These are phyloP conservation scores for Microcebus jonahi DNA, from an alignment of 2,113 vertebrate genomes.

Conservation along the genomic window DNA sequence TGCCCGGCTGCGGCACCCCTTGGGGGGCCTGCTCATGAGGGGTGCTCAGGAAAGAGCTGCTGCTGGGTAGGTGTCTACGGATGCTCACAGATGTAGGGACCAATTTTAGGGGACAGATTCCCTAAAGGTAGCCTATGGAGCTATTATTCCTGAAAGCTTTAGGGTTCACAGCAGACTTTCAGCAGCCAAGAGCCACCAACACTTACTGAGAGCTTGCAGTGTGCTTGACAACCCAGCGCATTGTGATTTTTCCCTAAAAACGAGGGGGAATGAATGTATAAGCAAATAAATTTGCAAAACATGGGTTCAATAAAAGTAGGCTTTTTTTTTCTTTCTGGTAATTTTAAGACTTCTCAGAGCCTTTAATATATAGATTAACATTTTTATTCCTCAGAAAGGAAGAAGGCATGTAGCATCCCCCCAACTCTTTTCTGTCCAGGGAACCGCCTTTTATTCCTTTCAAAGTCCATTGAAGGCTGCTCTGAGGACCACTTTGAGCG, in stretches of 20 bases:
- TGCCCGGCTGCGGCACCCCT: fast-evolving
- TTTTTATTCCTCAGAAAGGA: background rate
- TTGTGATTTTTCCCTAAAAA: background rate
- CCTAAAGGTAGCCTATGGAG: background rate
- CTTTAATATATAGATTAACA: background rate
- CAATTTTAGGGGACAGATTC: background rate
- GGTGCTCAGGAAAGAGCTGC: background rate
- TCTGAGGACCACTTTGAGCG: background rate
- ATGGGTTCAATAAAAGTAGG: background rate
- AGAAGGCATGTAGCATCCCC: background rate
- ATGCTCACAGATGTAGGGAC: background rate
- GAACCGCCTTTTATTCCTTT: background rate
- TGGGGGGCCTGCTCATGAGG: fast-evolving
- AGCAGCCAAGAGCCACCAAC: background rate
- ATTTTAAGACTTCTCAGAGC: background rate
- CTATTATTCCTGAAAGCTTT: background rate
- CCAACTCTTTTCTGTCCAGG: background rate
- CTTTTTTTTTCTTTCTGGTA: background rate
- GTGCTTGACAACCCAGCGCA: background rate
- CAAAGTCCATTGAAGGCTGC: background rate
- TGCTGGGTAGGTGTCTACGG: background rate
- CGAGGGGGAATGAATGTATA: fast-evolving
- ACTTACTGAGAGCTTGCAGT: background rate
- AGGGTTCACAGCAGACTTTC: background rate
- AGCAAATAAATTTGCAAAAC: background rate